phyloP scores from a whole-genome alignment of 2,888 invertebrate genomes.

The Empis livida region DNA sequence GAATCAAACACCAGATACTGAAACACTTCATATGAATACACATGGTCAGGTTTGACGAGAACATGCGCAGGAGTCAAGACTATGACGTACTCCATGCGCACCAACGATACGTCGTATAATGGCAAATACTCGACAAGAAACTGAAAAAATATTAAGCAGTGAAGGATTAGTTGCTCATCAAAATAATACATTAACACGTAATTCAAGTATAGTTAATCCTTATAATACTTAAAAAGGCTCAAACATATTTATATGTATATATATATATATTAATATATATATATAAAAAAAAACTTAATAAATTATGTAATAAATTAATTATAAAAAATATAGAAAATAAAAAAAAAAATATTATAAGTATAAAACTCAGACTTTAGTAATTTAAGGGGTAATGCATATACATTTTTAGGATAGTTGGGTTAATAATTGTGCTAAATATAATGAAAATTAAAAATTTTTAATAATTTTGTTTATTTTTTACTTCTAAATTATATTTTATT shows the following conservation, averaged over 20 bases:
- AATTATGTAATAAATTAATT: not conserved
- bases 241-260: not conserved
- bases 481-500: too few relatives aligned
- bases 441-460: too few relatives aligned
- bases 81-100: constrained; percentile 37
- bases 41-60: constrained; percentile 76
- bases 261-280: not conserved
- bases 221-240: constrained; percentile 12
- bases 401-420: too few relatives aligned
- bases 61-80: constrained; percentile 44
- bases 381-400: too few relatives aligned
- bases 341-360: too few relatives aligned
- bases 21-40: constrained; percentile 69
- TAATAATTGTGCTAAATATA: too few relatives aligned
- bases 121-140: constrained; percentile 36
- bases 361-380: too few relatives aligned
- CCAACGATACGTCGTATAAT: constrained; percentile 35
- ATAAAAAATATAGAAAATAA: too few relatives aligned
- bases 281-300: not conserved
- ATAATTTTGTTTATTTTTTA: too few relatives aligned
- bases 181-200: constrained; percentile 30
- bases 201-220: constrained; percentile 31
- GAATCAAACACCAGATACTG: constrained; percentile 50
- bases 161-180: constrained; percentile 23
- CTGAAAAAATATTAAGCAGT: constrained; percentile 33